Base-by-base conservation (phyloP, 2,888 invertebrate species). In the Cheilosia vernalis region DNA sequence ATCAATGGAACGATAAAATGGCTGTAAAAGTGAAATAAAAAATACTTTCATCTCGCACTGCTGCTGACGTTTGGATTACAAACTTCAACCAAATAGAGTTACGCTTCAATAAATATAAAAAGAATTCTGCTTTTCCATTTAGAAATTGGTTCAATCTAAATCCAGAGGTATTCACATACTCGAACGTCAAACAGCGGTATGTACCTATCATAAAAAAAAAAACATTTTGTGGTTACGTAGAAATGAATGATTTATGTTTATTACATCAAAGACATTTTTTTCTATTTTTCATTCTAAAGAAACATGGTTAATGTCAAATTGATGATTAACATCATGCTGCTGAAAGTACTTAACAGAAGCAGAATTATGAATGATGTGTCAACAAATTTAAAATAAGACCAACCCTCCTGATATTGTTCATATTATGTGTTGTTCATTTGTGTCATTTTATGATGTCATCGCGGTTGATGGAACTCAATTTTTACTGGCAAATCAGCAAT, bases 181-280 rank as follows among this genome's bases (percentile, higher is more conserved):
- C 2, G n/a, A n/a, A 21, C 17, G n/a, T 44, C 44, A 44, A 44
- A 44, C 44, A 6, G 17, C 44, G n/a, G n/a, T n/a, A 2, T 42
- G 17, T 44, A 1, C 17, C 2, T 21, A n/a, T 7, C 6, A 42
- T 13, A n/a, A 44, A 15, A 15, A 44, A 44, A n/a, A 15, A 44
- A 44, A n/a, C n/a, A n/a, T 15, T 15, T 44, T 17, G 19, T 17
- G 47, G 9, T 19, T 19, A n/a, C 17, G 7, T 17, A 44, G 44
- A 17, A 44, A 44, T 19, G 7, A 47, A 47, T 47, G 17, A 47
- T 47, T 47, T 47, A 47, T 47, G 9, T 47, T 47, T 47, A 47
- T 47, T 2, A 47, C 19, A 47, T 47, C 47, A 47, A 47, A 19
- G 47, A 47, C 47, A 9, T 9, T 7, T 27, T 27, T 5, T 19